A percentile compares a stretch with the other conserved stretches of the same genome.
Evolutionary conservation across 2,797 vertebrate species (phyloP).

Genomic region (Hydrophis major): DNA sequence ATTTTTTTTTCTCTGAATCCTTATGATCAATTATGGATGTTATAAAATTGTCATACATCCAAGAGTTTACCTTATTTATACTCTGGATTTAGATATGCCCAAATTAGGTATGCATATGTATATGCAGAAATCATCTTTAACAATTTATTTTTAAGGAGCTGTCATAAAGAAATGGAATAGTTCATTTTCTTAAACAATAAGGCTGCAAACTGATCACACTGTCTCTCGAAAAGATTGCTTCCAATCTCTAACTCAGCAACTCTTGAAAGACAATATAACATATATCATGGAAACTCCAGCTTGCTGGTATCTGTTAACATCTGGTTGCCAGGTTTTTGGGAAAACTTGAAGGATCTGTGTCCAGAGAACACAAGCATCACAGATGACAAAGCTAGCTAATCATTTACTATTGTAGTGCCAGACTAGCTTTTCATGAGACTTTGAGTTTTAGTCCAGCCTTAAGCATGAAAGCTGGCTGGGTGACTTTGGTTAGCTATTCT

Average conservation of each 20-base stretch:
- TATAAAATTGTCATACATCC: background rate
- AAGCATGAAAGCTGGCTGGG: background rate
- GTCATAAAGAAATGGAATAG: background rate
- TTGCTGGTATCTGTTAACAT: background rate
- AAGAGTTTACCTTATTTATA: background rate
- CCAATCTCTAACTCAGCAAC: background rate
- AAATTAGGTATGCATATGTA: background rate
- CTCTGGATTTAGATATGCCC: background rate
- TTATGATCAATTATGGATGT: background rate
- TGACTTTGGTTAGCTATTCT: background rate
- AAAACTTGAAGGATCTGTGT: background rate
- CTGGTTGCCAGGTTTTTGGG: background rate
- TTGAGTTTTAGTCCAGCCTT: background rate
- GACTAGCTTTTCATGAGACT: background rate
- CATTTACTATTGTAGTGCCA: background rate
- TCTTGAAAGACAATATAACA: background rate
- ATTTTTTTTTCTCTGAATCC: background rate
- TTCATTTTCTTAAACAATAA: background rate
- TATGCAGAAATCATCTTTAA: background rate
- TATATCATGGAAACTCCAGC: background rate
- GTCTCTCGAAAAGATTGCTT: background rate
- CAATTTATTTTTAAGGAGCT: background rate
- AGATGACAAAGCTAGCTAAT: background rate
- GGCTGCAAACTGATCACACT: background rate
- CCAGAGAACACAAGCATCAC: background rate